Base-by-base conservation (phyloP, 2,797 vertebrate species). In the Otolemur crassicaudatus region DNA sequence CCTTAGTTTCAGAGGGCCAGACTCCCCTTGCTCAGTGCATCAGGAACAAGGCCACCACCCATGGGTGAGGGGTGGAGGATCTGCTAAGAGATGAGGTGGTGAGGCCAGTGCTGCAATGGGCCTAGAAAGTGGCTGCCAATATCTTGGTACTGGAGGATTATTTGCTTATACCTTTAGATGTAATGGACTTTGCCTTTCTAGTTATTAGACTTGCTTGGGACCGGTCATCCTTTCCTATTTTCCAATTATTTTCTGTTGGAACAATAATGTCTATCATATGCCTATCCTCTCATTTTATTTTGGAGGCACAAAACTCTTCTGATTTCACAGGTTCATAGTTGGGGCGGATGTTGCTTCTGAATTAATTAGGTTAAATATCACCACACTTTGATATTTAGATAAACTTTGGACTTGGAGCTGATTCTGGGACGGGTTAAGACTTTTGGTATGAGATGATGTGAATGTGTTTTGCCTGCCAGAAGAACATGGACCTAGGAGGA, bases 401-500 rank as follows among this genome's bases (percentile, higher is more conserved):
- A 88, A 25, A 81, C 14, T 46, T 87, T 69, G 31, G 5, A 23
- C 27, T 81, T 91, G 37, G 43, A 85, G 29, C 46, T 46, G 31
- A 67, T 69, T 29, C 27, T 63, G 37, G 17, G 3, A 22, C 87
- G 11, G 1, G n/a, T 37, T 81, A 67, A 81, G 22, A 37, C 4
- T 84, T 43, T 29, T 1, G 0, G 8, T 1, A 34, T 34, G 53
- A 3, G 19, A n/a, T 84, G 34, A 22, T n/a, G 2, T 60, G 31
- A 76, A 61, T 91, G 7, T 31, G 58, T 86, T 94, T 81, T 95
- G 23, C 8, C 58, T 72, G 43, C 37, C 40, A 83, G 14, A 75
- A 89, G 7, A 1, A 75, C 29, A n/a, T 90, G 40, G 34, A 69
- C 43, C 46, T 58, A 1, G 23, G 23, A 2, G 11, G 1, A 0